phyloP scores from a whole-genome alignment of 2,888 invertebrate genomes.

The Ellobium chinense region DNA sequence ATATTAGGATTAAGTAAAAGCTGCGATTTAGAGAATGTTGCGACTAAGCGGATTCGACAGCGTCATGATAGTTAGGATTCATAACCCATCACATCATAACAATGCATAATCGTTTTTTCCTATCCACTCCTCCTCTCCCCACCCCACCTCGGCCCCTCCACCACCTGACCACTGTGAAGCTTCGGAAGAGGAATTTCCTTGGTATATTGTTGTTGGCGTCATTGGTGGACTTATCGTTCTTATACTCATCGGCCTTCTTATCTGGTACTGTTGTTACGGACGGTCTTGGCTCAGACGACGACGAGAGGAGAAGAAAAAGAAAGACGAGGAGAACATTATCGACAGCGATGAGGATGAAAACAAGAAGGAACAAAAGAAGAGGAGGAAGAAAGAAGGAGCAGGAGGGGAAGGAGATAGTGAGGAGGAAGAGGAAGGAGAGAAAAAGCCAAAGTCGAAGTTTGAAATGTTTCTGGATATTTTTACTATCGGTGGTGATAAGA shows the following conservation, averaged over 20 bases:
- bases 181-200: not conserved
- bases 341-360: not conserved
- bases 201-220: not conserved
- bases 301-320: not conserved
- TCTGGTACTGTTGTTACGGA: not conserved
- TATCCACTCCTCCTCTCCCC: no score
- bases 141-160: no score
- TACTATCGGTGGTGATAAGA: not conserved
- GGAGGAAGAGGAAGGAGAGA: not conserved
- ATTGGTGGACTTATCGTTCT: not conserved
- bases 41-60: no score
- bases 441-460: not conserved
- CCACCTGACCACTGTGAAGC: no score
- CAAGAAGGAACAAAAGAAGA: not conserved
- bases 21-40: no score
- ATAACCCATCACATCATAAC: not conserved
- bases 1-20: no score
- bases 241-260: not conserved
- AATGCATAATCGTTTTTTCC: not conserved
- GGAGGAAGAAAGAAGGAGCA: not conserved
- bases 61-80: not conserved
- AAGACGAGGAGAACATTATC: not conserved
- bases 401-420: not conserved
- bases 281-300: not conserved
- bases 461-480: not conserved